Percentiles rank a stretch among this genome's conserved stretches.
Evolutionary conservation across 2,797 vertebrate genomes (phyloP).

Genomic region (Gallinago solitaria): DNA sequence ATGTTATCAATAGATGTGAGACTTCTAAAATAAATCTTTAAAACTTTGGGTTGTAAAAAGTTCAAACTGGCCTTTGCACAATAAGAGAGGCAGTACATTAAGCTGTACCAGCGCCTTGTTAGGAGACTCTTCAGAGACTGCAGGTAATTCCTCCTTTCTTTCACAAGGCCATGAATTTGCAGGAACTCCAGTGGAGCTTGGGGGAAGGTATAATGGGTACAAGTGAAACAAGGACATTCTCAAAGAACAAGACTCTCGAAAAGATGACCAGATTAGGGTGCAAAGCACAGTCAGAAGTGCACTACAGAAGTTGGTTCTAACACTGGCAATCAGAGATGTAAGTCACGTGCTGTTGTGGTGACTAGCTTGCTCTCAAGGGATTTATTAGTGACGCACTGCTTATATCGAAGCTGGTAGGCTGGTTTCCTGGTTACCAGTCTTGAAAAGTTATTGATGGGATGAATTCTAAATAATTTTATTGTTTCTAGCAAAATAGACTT

Average conservation of each 20-base stretch:
- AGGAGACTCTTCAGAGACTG: not conserved
- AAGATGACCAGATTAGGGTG: not conserved
- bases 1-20: not conserved
- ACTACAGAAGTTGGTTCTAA: not conserved
- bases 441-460: not conserved
- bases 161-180: not conserved
- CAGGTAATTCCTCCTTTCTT: not conserved
- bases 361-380: not conserved
- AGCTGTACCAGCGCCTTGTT: not conserved
- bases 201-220: not conserved
- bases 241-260: not conserved
- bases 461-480: not conserved
- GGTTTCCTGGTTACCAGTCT: not conserved
- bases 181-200: not conserved
- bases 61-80: not conserved
- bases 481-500: not conserved
- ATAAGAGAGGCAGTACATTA: rapidly evolving
- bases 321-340: not conserved
- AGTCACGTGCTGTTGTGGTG: not conserved
- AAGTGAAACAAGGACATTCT: not conserved
- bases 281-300: not conserved
- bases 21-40: not conserved
- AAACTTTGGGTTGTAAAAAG: not conserved
- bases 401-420: not conserved
- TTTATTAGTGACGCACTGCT: not conserved